Evolutionary conservation across 1,140 invertebrate genomes (phyloP), one percentile per base, ranked within the genome.

Genomic region (Achatina immaculata): DNA sequence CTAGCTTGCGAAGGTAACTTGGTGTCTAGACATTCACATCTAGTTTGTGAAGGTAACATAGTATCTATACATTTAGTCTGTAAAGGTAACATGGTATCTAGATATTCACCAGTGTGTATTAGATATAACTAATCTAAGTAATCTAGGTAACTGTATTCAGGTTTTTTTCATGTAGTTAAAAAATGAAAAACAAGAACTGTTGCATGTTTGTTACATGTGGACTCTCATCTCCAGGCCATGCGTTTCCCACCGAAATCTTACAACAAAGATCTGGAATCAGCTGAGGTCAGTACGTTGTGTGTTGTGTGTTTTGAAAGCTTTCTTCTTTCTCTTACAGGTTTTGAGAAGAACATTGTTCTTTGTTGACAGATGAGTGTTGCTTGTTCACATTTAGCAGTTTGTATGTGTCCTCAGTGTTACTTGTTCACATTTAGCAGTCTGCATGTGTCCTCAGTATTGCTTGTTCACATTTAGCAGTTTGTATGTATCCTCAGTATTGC

Each of bases 201-300:
- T n/a, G n/a, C n/a, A n/a, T 71, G 48, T 77, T n/a, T 38, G 9
- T 75, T 51, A 19, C 19, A 28, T 11, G 62, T 81, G 68, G 24
- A 78, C 75, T 85, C 19, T 81, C 74, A 81, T 86, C 86, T 34
- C 45, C 97, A 99, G 92, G 98, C 99, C 0, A 99, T 99, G 97
- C 94, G 98, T 82, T 99, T 99, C 92, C 98, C 99, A 43, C 98
- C 98, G 1, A 99, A 99, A 90, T 97, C 97, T 0, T 99, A 99
- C 92, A 97, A 98, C 3, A 98, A 99, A 90, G 98, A 99, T 90
- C 92, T 99, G 58, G 98, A 99, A 90, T 98, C 97, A 84, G 98
- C 98, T 43, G 97, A 99, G 89, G 93, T 93, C 88, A 87, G 38
- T n/a, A 42, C 85, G 69, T n/a, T n/a, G n/a, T n/a, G n/a, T n/a